phyloP scores from a whole-genome alignment of 2,797 vertebrate genomes.

The Gallirallus australis region DNA sequence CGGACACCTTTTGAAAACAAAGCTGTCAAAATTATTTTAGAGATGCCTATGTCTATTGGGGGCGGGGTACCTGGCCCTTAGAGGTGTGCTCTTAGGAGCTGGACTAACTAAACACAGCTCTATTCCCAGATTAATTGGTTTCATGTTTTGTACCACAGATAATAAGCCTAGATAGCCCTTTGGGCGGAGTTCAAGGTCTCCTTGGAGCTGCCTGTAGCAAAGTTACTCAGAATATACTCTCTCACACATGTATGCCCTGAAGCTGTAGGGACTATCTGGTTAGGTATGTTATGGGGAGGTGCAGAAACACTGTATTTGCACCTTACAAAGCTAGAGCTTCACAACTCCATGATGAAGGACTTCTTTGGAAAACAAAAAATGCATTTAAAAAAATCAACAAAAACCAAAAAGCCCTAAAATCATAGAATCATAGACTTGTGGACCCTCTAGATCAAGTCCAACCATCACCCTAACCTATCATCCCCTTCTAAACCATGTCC shows the following conservation, averaged over 20 bases:
- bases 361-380: too few relatives aligned
- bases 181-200: background rate
- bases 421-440: too few relatives aligned
- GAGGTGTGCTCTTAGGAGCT: background rate
- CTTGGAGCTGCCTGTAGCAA: background rate
- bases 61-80: background rate
- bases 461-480: too few relatives aligned
- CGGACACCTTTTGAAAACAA: background rate
- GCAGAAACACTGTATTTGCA: background rate
- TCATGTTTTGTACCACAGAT: background rate
- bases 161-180: background rate
- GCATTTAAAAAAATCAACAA: too few relatives aligned
- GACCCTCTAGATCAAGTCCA: too few relatives aligned
- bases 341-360: background rate
- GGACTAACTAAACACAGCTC: background rate
- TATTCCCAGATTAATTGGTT: background rate
- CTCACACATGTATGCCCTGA: fast-evolving
- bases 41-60: background rate
- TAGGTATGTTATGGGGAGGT: background rate
- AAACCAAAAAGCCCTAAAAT: too few relatives aligned
- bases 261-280: background rate
- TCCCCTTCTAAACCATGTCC: too few relatives aligned
- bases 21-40: background rate
- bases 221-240: background rate
- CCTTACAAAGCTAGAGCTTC: background rate